Percentiles rank a stretch among this genome's conserved stretches.
These are phyloP conservation scores for Arctopsyche grandis DNA, from an alignment of 1,140 invertebrate species.

Conservation along the genomic window DNA sequence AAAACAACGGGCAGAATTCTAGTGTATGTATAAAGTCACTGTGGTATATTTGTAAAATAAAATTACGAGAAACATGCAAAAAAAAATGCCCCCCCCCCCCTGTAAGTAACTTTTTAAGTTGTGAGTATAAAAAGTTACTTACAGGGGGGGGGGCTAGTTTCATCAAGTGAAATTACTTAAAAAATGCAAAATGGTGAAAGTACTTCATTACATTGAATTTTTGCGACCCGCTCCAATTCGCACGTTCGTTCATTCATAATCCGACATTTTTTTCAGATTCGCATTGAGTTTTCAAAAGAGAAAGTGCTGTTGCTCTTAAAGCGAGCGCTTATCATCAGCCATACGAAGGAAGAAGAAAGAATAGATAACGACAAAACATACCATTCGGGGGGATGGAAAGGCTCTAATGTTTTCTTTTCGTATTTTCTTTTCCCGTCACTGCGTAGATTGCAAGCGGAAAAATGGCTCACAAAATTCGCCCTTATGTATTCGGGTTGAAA, in stretches of 20 bases:
- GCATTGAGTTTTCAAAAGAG: neutral
- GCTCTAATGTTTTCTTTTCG: conserved; percentile 19
- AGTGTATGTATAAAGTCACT: too few relatives aligned
- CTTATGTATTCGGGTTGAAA: neutral
- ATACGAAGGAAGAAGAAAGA: neutral
- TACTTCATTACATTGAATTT: too few relatives aligned
- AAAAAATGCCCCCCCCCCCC: too few relatives aligned
- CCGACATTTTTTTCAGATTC: neutral
- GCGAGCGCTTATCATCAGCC: conserved; percentile 16
- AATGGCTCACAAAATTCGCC: neutral
- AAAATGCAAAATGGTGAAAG: too few relatives aligned
- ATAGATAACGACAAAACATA: conserved; percentile 32
- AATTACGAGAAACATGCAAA: too few relatives aligned
- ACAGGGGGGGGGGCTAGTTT: too few relatives aligned
- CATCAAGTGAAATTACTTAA: too few relatives aligned
- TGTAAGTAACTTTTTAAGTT: too few relatives aligned
- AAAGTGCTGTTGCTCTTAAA: conserved; percentile 2
- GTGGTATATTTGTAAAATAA: too few relatives aligned
- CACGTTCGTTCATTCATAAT: neutral
- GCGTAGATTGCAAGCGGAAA: conserved; percentile 3
- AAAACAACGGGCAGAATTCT: too few relatives aligned
- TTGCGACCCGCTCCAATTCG: neutral
- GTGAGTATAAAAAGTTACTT: too few relatives aligned
- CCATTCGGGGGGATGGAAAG: conserved; percentile 11
- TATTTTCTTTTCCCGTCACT: neutral